A percentile compares a stretch with the other conserved stretches of the same genome.
These are phyloP conservation scores for Brachymystax lenok DNA, from an alignment of 2,797 vertebrate species.

Conservation along the genomic window DNA sequence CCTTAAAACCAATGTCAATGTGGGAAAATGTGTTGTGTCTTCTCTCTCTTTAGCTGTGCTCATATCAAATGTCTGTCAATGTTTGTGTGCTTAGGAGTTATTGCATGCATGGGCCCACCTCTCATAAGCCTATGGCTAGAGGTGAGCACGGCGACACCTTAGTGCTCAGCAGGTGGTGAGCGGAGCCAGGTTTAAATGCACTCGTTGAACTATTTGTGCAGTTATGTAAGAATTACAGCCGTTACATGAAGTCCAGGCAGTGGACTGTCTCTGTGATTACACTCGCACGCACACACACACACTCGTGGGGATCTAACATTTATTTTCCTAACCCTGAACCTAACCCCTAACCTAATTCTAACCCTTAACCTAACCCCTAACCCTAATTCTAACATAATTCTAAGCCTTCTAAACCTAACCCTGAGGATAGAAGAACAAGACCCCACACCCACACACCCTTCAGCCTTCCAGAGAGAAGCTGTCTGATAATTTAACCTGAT, in stretches of 20 bases:
- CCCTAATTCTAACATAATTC: too few species aligned
- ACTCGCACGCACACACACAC: neutral
- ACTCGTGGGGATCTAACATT: too few species aligned
- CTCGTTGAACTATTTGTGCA: slow-evolving; percentile 20
- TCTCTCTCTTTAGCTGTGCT: neutral
- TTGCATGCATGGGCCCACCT: slow-evolving; percentile 1
- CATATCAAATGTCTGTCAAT: neutral
- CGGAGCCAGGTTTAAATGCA: slow-evolving; percentile 14
- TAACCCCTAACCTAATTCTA: too few species aligned
- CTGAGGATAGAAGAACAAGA: neutral
- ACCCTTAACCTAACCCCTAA: too few species aligned
- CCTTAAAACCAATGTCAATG: too few species aligned
- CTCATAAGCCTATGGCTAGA: slow-evolving; percentile 23
- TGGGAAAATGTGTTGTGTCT: too few species aligned
- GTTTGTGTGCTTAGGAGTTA: neutral
- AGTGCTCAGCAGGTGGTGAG: neutral
- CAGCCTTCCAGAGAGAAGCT: neutral
- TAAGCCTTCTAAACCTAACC: too few species aligned
- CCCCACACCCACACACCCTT: neutral
- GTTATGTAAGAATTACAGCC: slow-evolving; percentile 40
- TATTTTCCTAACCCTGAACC: too few species aligned
- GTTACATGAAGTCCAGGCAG: neutral
- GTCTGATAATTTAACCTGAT: slow-evolving; percentile 6
- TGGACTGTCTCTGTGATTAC: neutral
- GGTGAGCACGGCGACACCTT: neutral